Evolutionary conservation across 2,888 invertebrate species (phyloP).

Genomic region (Pseudolycoriella hygida): DNA sequence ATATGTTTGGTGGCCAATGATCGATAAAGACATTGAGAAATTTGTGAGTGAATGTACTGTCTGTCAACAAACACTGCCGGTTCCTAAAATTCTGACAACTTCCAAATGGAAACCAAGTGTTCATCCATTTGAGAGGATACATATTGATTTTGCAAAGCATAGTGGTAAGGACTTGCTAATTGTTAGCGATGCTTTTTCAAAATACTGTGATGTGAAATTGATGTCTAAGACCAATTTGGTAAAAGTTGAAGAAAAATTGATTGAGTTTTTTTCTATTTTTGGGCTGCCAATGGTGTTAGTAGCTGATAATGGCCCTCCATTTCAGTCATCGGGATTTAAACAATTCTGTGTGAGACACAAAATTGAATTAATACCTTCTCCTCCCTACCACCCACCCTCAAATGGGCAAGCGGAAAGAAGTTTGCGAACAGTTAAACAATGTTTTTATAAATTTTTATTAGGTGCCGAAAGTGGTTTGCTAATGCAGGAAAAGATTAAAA

Average conservation of each 20-base stretch:
- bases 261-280: conserved; percentile 9
- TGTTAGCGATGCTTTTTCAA: conserved; percentile 5
- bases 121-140: conserved; percentile 8
- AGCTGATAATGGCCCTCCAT: conserved; percentile 9
- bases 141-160: conserved; percentile 9
- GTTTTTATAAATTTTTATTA: no score
- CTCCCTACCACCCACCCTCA: conserved; percentile 12
- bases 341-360: conserved; percentile 6
- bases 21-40: background rate
- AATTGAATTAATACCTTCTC: conserved; percentile 10
- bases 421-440: conserved; percentile 14
- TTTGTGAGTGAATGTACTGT: background rate
- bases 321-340: conserved; percentile 6
- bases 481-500: no score
- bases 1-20: background rate
- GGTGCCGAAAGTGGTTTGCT: no score
- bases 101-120: background rate
- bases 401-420: conserved; percentile 13
- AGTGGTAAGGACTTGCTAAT: conserved; percentile 1
- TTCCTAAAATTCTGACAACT: background rate
- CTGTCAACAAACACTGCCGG: background rate
- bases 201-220: conserved; percentile 2
- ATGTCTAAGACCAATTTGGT: conserved; percentile 3
- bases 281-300: conserved; percentile 8
- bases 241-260: conserved; percentile 3